Conservation (phyloP, 2,888 invertebrate genomes). For the Altica lythri region DNA sequence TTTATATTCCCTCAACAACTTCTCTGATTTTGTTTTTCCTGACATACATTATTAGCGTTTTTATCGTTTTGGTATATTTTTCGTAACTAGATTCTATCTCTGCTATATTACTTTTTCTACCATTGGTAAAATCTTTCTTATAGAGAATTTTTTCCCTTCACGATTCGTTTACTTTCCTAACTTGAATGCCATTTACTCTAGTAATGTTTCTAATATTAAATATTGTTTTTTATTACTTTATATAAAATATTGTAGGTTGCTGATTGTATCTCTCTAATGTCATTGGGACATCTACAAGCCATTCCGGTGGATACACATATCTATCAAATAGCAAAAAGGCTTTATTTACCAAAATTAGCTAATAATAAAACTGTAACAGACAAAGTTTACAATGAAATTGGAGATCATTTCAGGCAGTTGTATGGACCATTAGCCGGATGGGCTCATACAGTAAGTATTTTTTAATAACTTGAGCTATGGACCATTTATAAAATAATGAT, state of each 20-base stretch:
- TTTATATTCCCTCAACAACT: too few relatives aligned
- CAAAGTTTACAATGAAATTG: slow-evolving; percentile 84
- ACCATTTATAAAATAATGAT: not conserved
- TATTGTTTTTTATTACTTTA: not conserved
- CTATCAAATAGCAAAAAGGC: slow-evolving; percentile 82
- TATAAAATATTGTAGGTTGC: slow-evolving; percentile 71
- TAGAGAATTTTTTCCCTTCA: too few relatives aligned
- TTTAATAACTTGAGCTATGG: too few relatives aligned
- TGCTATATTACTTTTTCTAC: too few relatives aligned
- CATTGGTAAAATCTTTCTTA: too few relatives aligned
- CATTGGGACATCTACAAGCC: slow-evolving; percentile 82
- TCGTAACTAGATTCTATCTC: too few relatives aligned
- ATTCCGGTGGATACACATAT: slow-evolving; percentile 97
- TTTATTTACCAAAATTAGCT: slow-evolving; percentile 78
- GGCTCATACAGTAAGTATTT: slow-evolving; percentile 87
- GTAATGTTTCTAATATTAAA: too few relatives aligned
- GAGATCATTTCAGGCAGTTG: slow-evolving; percentile 74
- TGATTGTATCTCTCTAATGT: slow-evolving; percentile 98
- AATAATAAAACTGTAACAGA: slow-evolving; percentile 79
- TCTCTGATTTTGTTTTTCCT: too few relatives aligned
- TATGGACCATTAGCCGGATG: slow-evolving; percentile 91
- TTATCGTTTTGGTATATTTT: too few relatives aligned
- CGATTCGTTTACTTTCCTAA: too few relatives aligned
- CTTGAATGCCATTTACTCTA: too few relatives aligned
- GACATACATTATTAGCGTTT: too few relatives aligned